phyloP scores from a whole-genome alignment of 2,888 invertebrate genomes.

The Tholera decimalis region DNA sequence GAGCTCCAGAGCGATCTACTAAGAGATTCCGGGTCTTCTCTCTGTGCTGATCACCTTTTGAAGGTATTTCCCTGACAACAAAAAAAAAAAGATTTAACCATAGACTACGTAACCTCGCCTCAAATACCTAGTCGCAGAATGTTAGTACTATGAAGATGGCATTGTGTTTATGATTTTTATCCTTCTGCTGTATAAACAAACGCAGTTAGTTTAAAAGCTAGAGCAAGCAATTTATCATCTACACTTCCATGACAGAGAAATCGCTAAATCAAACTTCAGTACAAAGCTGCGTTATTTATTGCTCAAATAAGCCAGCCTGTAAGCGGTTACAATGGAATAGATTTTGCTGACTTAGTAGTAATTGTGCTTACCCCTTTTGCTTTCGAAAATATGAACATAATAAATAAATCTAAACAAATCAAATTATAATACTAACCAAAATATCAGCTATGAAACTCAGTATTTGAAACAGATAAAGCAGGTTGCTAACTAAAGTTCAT shows the following conservation, averaged over 20 bases:
- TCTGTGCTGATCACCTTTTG: no score
- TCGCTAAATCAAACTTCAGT: neutral
- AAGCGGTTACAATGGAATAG: neutral
- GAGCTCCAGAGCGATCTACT: no score
- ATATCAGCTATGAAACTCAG: neutral
- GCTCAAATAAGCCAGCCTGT: neutral
- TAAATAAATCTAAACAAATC: neutral
- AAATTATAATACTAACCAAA: neutral
- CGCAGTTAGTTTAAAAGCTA: neutral
- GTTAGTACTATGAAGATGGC: neutral
- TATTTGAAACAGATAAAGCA: neutral
- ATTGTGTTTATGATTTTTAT: neutral
- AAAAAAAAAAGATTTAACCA: no score
- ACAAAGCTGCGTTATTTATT: neutral
- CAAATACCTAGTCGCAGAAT: neutral
- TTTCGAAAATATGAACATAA: no score
- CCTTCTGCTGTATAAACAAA: neutral
- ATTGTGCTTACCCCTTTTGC: neutral
- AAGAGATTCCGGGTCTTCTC: no score
- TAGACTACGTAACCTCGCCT: neutral
- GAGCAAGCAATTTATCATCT: neutral
- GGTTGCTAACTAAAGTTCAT: conserved; percentile 21
- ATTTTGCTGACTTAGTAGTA: neutral
- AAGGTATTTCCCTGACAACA: no score
- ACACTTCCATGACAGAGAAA: neutral